phyloP scores from a whole-genome alignment of 1,140 invertebrate species.

The Cylas formicarius region DNA sequence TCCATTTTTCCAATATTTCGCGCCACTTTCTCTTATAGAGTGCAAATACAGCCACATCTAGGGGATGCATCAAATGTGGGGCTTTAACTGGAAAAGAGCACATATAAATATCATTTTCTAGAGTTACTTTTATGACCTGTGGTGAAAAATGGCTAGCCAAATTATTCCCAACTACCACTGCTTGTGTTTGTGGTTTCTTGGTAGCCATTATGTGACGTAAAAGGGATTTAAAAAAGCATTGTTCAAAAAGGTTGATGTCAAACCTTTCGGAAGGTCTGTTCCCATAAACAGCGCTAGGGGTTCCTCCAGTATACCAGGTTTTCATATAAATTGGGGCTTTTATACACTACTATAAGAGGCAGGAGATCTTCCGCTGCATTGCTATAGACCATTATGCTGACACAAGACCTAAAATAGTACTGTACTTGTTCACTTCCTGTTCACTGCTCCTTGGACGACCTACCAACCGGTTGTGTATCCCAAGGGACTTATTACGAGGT shows the following conservation, averaged over 20 bases:
- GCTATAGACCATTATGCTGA: too few relatives aligned
- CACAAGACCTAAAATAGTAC: too few relatives aligned
- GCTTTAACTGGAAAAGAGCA: slow-evolving; percentile 33
- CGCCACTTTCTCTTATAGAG: slow-evolving; percentile 36
- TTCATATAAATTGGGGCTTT: too few relatives aligned
- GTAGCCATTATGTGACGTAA: slow-evolving; percentile 10
- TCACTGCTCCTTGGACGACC: too few relatives aligned
- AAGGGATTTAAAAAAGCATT: slow-evolving; percentile 23
- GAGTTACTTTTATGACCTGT: slow-evolving; percentile 3
- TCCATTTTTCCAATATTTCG: slow-evolving; percentile 30
- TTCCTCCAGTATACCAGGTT: slow-evolving; percentile 27
- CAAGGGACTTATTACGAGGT: too few relatives aligned
- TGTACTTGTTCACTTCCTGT: too few relatives aligned
- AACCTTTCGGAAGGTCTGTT: slow-evolving; percentile 32
- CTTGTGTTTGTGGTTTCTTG: slow-evolving; percentile 2
- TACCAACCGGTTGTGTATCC: too few relatives aligned
- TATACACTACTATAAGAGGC: too few relatives aligned
- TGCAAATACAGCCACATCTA: slow-evolving; percentile 39
- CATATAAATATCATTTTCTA: slow-evolving; percentile 14
- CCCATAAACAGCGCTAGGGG: slow-evolving; percentile 20
- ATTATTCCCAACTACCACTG: slow-evolving; percentile 15
- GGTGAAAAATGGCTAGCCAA: slow-evolving; percentile 17
- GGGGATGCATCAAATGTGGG: slow-evolving; percentile 39
- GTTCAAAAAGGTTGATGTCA: slow-evolving; percentile 32
- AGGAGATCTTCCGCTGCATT: too few relatives aligned